Evolutionary conservation across 2,888 invertebrate species (phyloP), one percentile per base, ranked within the genome.

Genomic region (Drosophila vallismaia): DNA sequence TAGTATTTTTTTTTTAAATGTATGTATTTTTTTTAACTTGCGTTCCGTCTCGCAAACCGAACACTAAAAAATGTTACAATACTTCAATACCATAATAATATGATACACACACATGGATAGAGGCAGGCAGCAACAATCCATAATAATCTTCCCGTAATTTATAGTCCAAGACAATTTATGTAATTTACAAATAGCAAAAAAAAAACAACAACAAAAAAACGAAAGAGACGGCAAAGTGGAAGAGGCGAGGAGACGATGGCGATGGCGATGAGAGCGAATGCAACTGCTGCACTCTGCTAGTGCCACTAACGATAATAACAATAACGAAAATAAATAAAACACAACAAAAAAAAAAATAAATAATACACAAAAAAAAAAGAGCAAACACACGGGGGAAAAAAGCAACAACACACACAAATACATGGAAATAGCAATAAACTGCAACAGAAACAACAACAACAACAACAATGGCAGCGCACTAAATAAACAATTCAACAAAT

Each of bases 401-500:
- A 19, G 19, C 38, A 71, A 51, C 46, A 58, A 66, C 64, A 71
- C 40, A 51, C 42, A 55, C 63, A 51, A 57, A 63, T 40, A 55
- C 55, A 55, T 52, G 49, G 69, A 54, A 69, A 56, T 63, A 66
- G 79, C 79, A 71, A 68, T 53, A 66, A 66, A 52, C 53, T 52
- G 44, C 66, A 67, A 67, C 33, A 66, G 48, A 52, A 59, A 69
- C 53, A 68, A 59, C 48, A 50, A 36, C 66, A 67, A 67, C 28
- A 66, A 42, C 59, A 59, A 70, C 53, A 68, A 59, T 44, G 45
- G 36, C 40, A 70, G 69, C 85, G 82, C 75, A 82, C 82, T 87
- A 88, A 88, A 86, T 86, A 88, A 86, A 86, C 88, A 88, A 88
- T 88, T 86, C 86, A 83, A 88, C 83, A 87, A 88, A 88, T 88